Evolutionary conservation across 2,888 invertebrate species (phyloP), one percentile per base, ranked within the genome.

Genomic region (Monochamus alternatus): DNA sequence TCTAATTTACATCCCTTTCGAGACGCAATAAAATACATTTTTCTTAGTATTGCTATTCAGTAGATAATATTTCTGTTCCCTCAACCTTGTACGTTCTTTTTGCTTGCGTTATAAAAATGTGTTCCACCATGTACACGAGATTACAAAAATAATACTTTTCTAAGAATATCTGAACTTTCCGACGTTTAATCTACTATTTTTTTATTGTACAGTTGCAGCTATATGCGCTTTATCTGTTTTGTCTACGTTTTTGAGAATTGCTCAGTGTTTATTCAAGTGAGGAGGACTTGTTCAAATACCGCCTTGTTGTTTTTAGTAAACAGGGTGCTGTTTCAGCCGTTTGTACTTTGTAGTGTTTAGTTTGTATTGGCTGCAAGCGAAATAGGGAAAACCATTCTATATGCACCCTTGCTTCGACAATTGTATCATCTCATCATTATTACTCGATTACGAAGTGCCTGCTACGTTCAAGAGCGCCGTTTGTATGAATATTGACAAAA

Each of bases 371-470:
- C 78, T 74, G 67, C 62, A 60, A 71, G 75, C 74, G 31, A 38
- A 60, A 69, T 43, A 59, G 71, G 74, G 67, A 63, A 32, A 63
- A 63, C 71, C 76, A 76, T 76, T 79, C 77, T 75, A 64, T 78
- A 79, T 81, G 79, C 81, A 81, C 81, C 81, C 81, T 79, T 74
- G 73, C 71, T 74, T 62, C 55, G 58, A 52, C 76, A 75, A 77
- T 79, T 79, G 77, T 77, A 81, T 80, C 80, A 81, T 81, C 81
- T 76, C 79, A 73, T 81, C 78, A 73, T 80, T 77, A 78, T 78
- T 78, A 80, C 78, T 77, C 75, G 69, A 79, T 80, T 80, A 79
- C 77, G 52, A 76, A 76, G 77, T 79, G 76, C 80, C 77, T 80
- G 75, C 75, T 73, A 74, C 58, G 76, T 64, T 76, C 76, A 73